These are phyloP conservation scores for Pegoplata infirma DNA, from an alignment of 2,888 invertebrate species.

Conservation along the genomic window DNA sequence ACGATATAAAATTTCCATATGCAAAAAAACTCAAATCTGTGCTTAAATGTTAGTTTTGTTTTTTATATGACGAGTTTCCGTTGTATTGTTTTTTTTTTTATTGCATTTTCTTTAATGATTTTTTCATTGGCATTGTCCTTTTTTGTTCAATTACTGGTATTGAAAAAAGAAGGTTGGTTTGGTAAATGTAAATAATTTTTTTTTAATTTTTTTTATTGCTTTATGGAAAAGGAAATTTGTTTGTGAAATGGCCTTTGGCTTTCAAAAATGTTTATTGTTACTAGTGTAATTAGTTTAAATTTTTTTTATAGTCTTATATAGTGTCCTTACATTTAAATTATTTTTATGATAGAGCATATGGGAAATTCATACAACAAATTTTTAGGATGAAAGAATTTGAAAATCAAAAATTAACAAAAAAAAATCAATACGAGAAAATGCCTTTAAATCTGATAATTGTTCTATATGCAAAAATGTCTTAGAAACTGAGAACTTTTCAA, in stretches of 20 bases:
- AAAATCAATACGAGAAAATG: too few species aligned
- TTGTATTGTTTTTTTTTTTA: slow-evolving; percentile 9
- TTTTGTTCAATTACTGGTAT: not conserved
- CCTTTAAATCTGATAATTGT: too few species aligned
- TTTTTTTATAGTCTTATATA: not conserved
- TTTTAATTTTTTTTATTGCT: slow-evolving; percentile 11
- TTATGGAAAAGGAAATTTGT: slow-evolving; percentile 1
- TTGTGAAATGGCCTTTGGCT: slow-evolving; percentile 34
- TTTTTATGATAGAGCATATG: not conserved
- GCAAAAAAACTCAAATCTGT: not conserved
- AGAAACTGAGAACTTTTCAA: too few species aligned
- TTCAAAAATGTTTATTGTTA: slow-evolving; percentile 1
- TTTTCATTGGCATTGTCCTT: slow-evolving; percentile 52
- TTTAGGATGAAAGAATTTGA: too few species aligned
- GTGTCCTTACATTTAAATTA: not conserved
- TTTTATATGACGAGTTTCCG: slow-evolving; percentile 42
- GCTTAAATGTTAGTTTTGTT: not conserved
- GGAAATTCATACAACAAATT: not conserved
- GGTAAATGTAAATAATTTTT: not conserved
- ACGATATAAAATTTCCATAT: too few species aligned
- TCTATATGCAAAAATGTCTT: too few species aligned
- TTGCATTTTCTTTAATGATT: slow-evolving; percentile 15
- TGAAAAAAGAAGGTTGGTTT: not conserved
- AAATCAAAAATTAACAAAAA: too few species aligned
- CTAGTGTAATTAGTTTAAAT: not conserved